A percentile compares a stretch with the other conserved stretches of the same genome.
Evolutionary conservation across 2,797 vertebrate species (phyloP).

Genomic region (Menidia menidia): DNA sequence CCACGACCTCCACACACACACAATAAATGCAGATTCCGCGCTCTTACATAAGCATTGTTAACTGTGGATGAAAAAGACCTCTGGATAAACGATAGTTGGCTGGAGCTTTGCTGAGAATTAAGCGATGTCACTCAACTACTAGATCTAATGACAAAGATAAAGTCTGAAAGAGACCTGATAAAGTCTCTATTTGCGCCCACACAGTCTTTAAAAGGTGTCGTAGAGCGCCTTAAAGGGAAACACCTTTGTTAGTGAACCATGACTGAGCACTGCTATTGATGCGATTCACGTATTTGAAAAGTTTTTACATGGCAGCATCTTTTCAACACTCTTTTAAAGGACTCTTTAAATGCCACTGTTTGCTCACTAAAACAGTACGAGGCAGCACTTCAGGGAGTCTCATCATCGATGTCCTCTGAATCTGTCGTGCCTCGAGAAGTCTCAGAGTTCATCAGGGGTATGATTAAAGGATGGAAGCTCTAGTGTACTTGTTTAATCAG

Average conservation of each 20-base stretch:
- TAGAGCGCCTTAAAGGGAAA: not conserved
- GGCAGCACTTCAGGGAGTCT: constrained; percentile 5
- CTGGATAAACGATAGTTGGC: constrained; percentile 9
- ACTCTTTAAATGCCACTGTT: not conserved
- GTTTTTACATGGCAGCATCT: not conserved
- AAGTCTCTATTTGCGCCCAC: constrained; percentile 3
- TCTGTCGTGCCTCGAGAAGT: constrained; percentile 8
- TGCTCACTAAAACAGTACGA: not conserved
- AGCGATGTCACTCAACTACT: constrained; percentile 2
- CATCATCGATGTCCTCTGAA: constrained; percentile 14
- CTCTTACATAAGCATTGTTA: not conserved
- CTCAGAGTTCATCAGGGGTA: constrained; percentile 40
- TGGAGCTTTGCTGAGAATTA: constrained; percentile 1
- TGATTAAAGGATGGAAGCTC: constrained; percentile 53
- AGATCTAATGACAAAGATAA: constrained; percentile 7
- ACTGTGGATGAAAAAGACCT: not conserved
- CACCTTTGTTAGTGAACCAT: not conserved
- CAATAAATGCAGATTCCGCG: not conserved
- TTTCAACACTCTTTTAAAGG: not conserved
- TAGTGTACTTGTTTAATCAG: constrained; percentile 61
- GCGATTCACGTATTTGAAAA: not conserved
- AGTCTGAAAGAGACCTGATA: not conserved
- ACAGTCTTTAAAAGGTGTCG: not conserved
- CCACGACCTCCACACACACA: not conserved
- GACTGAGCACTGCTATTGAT: not conserved